A percentile compares a stretch with the other conserved stretches of the same genome.
Evolutionary conservation across 1,140 invertebrate species (phyloP).

Genomic region (Monochamus saltuarius): DNA sequence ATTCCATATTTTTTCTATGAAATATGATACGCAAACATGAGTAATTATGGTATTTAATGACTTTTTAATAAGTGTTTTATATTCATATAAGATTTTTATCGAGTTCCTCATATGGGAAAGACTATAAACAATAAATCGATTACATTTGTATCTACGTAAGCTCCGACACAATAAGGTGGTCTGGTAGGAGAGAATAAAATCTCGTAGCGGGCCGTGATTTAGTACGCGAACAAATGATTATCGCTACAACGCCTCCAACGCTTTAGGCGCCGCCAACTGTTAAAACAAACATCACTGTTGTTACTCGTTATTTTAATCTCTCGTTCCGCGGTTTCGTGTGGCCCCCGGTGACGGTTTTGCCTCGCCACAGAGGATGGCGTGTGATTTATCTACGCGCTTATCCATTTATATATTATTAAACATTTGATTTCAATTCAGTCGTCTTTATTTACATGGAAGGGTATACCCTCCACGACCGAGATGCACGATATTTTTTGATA

Average conservation of each 20-base stretch:
- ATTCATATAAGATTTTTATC: too few relatives aligned
- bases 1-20: too few relatives aligned
- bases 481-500: constrained; percentile 6
- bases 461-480: neutral
- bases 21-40: too few relatives aligned
- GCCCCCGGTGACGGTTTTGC: constrained; percentile 42
- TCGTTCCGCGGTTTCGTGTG: constrained; percentile 43
- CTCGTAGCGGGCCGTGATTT: constrained; percentile 38
- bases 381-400: constrained; percentile 45
- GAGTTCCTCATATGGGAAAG: too few relatives aligned
- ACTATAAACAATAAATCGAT: too few relatives aligned
- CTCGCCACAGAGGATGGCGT: constrained; percentile 36
- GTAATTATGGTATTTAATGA: too few relatives aligned
- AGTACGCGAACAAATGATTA: constrained; percentile 49
- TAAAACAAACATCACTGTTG: constrained; percentile 52
- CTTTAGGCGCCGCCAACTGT: constrained; percentile 47
- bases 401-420: constrained; percentile 46
- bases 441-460: constrained; percentile 23
- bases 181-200: constrained; percentile 13
- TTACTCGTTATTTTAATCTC: constrained; percentile 52
- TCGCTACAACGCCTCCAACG: constrained; percentile 50
- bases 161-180: too few relatives aligned
- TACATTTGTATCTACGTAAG: too few relatives aligned
- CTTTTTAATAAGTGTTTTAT: too few relatives aligned
- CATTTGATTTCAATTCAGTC: constrained; percentile 40